These are phyloP conservation scores for Andrena chrysosceles DNA, from an alignment of 2,888 invertebrate species.

Conservation along the genomic window DNA sequence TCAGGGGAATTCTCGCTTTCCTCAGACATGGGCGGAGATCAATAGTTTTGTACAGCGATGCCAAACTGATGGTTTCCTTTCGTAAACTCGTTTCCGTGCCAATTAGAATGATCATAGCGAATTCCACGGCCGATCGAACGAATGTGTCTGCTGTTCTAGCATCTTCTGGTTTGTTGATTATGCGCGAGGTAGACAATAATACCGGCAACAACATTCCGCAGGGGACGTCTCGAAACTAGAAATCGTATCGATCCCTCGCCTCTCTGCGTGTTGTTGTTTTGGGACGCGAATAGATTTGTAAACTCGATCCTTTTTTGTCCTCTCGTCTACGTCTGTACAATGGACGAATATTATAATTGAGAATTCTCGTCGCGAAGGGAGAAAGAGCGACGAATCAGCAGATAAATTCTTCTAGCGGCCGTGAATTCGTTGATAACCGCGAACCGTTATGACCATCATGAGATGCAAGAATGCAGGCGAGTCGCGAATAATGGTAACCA, in stretches of 20 bases:
- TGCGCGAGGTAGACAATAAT: neutral
- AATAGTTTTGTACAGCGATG: constrained; percentile 81
- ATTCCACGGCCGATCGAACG: constrained; percentile 76
- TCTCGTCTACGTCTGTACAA: neutral
- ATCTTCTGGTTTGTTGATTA: neutral
- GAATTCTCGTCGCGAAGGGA: neutral
- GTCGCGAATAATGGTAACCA: constrained; percentile 72
- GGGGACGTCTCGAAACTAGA: constrained; percentile 14
- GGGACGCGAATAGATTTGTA: constrained; percentile 3
- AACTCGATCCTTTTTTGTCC: neutral
- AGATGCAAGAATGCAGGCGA: constrained; percentile 80
- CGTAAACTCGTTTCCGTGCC: constrained; percentile 69
- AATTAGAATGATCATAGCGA: constrained; percentile 79
- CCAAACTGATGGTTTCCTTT: constrained; percentile 81
- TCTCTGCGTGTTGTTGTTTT: constrained; percentile 25
- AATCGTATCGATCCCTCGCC: constrained; percentile 28
- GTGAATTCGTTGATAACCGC: constrained; percentile 57
- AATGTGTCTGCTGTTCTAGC: constrained; percentile 62
- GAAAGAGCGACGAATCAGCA: constrained; percentile 26
- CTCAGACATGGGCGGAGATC: constrained; percentile 60
- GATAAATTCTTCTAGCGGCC: constrained; percentile 58
- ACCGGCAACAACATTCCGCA: neutral
- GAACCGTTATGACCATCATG: constrained; percentile 75
- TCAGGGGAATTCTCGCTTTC: constrained; percentile 8
- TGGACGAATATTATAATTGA: neutral